These are phyloP conservation scores for Rhodeus uyekii DNA, from an alignment of 2,797 vertebrate species.

Conservation along the genomic window DNA sequence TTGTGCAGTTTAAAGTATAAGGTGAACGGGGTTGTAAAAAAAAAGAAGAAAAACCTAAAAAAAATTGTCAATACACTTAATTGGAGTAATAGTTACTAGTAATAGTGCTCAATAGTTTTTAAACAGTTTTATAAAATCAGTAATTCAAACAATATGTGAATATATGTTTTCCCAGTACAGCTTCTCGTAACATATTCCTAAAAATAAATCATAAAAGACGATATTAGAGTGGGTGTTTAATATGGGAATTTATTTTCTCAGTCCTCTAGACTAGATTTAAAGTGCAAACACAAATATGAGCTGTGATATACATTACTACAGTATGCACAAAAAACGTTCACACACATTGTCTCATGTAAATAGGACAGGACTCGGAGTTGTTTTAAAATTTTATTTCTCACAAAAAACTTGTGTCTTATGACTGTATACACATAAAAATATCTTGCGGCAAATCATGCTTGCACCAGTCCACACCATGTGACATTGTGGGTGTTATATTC, in stretches of 20 bases:
- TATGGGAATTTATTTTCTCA: neutral
- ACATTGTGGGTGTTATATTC: constrained; percentile 53
- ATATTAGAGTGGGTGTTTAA: too few relatives aligned
- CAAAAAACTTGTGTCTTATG: constrained; percentile 54
- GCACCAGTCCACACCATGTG: constrained; percentile 51
- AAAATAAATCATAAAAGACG: too few relatives aligned
- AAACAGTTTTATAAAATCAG: neutral
- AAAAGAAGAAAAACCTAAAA: too few relatives aligned
- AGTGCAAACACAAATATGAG: neutral
- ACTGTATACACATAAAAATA: constrained; percentile 53
- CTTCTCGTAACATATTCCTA: neutral
- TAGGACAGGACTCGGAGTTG: neutral
- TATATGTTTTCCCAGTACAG: neutral
- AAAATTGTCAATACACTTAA: neutral
- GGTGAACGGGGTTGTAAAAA: neutral
- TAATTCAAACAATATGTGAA: neutral
- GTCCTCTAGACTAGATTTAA: neutral
- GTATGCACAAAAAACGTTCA: neutral
- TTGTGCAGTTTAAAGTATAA: too few relatives aligned
- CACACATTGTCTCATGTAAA: neutral
- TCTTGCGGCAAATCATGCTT: constrained; percentile 55
- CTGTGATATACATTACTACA: neutral
- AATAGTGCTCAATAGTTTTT: neutral
- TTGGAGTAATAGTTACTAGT: neutral
- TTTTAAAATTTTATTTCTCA: constrained; percentile 57